Evolutionary conservation across 2,797 vertebrate species (phyloP), one percentile per base, ranked within the genome.

Genomic region (Sandelia bainsii): DNA sequence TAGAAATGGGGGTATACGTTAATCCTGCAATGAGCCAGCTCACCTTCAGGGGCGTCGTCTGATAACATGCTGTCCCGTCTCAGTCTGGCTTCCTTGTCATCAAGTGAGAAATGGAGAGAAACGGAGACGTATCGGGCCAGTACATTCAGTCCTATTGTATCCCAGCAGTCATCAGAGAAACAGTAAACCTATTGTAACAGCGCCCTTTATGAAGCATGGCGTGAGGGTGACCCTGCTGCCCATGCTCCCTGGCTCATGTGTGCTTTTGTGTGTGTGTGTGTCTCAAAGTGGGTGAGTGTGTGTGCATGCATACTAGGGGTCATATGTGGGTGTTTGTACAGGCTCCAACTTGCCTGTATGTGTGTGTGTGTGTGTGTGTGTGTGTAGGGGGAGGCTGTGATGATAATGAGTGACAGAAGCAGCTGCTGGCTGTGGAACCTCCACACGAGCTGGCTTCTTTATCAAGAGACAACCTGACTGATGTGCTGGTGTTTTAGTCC

Each of bases 371-470:
- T 69, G 60, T 61, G 52, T 25, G 54, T 29, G 57, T 19, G 44
- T 57, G 56, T 39, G 75, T 49, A 57, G 79, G 74, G 80, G 79
- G 73, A 79, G 86, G 74, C 69, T 53, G 81, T 53, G 72, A 86
- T 73, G 82, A 86, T 82, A 82, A 82, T 96, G 96, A 99, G 94
- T 95, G 96, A 97, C 95, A 95, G 93, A 86, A 93, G 77, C 94
- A 97, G 93, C 96, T 97, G 95, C 74, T 87, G 90, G 88, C 92
- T 80, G 65, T 39, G 80, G 76, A 86, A 76, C 72, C 40, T 82
- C 95, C 92, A 80, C 68, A 78, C 89, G 87, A 93, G 85, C 92
- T 92, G 85, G 91, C 86, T 87, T 94, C 92, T 87, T 92, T 92
- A 86, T 80, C 83, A 78, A 83, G 64, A 70, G 67, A 69, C 91